Conservation (phyloP, 2,888 invertebrate genomes). For the Erebia ligea region DNA sequence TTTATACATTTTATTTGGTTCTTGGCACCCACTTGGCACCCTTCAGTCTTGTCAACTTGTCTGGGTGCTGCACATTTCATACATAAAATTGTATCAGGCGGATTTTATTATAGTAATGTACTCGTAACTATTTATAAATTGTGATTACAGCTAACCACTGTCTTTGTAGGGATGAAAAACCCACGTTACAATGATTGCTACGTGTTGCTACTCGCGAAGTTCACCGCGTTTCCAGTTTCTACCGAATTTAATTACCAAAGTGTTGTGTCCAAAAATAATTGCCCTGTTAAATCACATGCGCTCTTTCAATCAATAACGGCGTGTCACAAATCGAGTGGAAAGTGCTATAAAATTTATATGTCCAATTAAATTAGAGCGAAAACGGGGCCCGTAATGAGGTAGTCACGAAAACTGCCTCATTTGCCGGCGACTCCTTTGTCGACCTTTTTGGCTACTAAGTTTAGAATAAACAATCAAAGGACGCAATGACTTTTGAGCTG, state of each 20-base stretch:
- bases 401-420: constrained; percentile 57
- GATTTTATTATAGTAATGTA: too few relatives aligned
- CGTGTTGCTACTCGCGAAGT: not conserved
- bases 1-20: too few relatives aligned
- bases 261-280: constrained; percentile 50
- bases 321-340: constrained; percentile 51
- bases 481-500: constrained; percentile 47
- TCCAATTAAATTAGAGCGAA: constrained; percentile 72
- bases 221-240: not conserved
- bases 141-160: not conserved
- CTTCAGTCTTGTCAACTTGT: too few relatives aligned
- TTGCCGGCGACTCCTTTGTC: constrained; percentile 53
- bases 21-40: too few relatives aligned
- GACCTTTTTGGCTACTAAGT: constrained; percentile 41
- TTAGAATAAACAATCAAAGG: not conserved
- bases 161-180: not conserved
- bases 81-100: too few relatives aligned
- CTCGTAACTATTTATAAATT: too few relatives aligned
- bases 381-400: constrained; percentile 63
- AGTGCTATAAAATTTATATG: constrained; percentile 53
- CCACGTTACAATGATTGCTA: not conserved
- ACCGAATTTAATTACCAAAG: constrained; percentile 50
- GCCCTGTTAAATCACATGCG: constrained; percentile 52
- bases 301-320: constrained; percentile 49
- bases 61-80: too few relatives aligned